phyloP scores from a whole-genome alignment of 1,140 invertebrate species.

The Apis laboriosa region DNA sequence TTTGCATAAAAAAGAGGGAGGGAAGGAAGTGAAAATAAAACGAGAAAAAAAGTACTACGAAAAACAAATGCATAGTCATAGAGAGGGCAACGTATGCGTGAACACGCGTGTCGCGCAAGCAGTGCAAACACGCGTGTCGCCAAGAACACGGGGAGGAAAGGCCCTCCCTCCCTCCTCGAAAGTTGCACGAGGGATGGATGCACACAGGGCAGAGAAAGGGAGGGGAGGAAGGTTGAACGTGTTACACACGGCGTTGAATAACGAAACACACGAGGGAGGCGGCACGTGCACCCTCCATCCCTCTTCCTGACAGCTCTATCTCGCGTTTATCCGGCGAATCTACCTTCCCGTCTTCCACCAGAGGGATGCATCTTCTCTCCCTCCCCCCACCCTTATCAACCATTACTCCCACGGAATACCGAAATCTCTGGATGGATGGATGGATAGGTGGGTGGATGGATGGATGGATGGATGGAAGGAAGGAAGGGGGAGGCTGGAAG shows the following conservation, averaged over 20 bases:
- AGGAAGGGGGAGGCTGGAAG: too few species aligned
- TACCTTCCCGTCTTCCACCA: conserved; percentile 56
- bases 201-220: conserved; percentile 33
- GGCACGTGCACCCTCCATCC: conserved; percentile 73
- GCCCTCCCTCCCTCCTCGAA: background rate
- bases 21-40: background rate
- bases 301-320: conserved; percentile 77
- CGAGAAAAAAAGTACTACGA: too few species aligned
- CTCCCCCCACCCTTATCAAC: conserved; percentile 52
- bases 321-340: conserved; percentile 73
- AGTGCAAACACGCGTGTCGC: background rate
- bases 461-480: background rate
- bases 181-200: conserved; percentile 6
- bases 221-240: background rate
- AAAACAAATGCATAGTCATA: conserved; percentile 4
- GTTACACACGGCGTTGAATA: conserved; percentile 63
- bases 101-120: background rate
- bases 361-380: conserved; percentile 32
- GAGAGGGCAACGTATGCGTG: background rate
- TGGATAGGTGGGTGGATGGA: too few species aligned
- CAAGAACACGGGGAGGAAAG: background rate
- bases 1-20: background rate
- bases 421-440: conserved; percentile 56
- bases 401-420: conserved; percentile 65
- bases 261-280: conserved; percentile 56